phyloP scores from a whole-genome alignment of 2,113 vertebrate genomes.

The Pseudolaguvia tuberculata region DNA sequence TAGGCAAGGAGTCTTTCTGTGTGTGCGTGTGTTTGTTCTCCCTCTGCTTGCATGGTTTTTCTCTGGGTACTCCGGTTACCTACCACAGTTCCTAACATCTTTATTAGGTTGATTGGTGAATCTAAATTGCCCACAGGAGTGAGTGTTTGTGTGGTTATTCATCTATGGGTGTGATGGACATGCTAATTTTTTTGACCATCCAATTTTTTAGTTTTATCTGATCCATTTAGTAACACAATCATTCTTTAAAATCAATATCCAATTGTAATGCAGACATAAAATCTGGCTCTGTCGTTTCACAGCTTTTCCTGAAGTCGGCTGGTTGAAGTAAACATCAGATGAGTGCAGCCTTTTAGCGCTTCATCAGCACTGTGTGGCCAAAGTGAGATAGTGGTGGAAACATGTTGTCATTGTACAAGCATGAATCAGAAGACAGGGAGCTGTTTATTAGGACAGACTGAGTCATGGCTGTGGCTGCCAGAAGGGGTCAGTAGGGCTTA shows the following conservation, averaged over 20 bases:
- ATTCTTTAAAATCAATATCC: neutral
- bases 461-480: conserved; percentile 34
- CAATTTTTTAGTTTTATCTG: too few species aligned
- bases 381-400: conserved; percentile 22
- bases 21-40: too few species aligned
- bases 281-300: neutral
- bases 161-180: too few species aligned
- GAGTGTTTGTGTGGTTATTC: too few species aligned
- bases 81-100: too few species aligned
- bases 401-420: conserved; percentile 21
- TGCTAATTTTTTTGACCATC: too few species aligned
- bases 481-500: conserved; percentile 40
- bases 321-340: conserved; percentile 1
- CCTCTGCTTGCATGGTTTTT: too few species aligned
- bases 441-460: conserved; percentile 9
- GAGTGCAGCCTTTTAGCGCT: conserved; percentile 5
- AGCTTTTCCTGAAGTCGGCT: neutral
- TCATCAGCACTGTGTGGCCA: conserved; percentile 18
- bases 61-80: neutral
- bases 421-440: conserved; percentile 29
- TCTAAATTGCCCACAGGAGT: too few species aligned
- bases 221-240: neutral
- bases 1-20: too few species aligned
- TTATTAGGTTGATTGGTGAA: too few species aligned
- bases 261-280: neutral